Conservation (phyloP, 2,888 invertebrate species). For the Pharmacophagus antenor region DNA sequence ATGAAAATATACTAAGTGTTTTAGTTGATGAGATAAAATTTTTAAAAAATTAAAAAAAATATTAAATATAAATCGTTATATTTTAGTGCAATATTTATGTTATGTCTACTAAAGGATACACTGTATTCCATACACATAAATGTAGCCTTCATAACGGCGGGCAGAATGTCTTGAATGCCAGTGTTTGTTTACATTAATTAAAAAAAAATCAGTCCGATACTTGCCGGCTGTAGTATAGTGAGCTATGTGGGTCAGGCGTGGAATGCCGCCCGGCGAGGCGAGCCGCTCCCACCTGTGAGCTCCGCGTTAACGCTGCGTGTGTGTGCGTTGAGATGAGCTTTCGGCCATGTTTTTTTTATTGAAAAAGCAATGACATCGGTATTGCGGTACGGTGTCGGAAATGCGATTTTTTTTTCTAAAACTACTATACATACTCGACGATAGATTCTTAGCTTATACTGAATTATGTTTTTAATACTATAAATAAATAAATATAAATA, state of each 20-base stretch:
- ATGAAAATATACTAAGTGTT: not conserved
- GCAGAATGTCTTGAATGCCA: slow-evolving; percentile 14
- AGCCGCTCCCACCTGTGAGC: slow-evolving; percentile 71
- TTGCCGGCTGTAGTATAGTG: slow-evolving; percentile 38
- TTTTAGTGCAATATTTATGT: too few relatives aligned
- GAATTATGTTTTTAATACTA: too few relatives aligned
- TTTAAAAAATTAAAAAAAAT: not conserved
- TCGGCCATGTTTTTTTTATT: slow-evolving; percentile 27
- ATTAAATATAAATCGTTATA: not conserved
- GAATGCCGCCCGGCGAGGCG: slow-evolving; percentile 72
- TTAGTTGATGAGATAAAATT: too few relatives aligned
- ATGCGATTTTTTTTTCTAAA: slow-evolving; percentile 20
- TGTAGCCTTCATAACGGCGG: not conserved
- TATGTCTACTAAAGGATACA: too few relatives aligned
- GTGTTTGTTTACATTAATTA: slow-evolving; percentile 30
- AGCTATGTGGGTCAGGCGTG: slow-evolving; percentile 72
- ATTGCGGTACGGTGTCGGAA: slow-evolving; percentile 23
- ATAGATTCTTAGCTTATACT: not conserved
- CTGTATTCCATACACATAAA: not conserved
- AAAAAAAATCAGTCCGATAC: slow-evolving; percentile 38
- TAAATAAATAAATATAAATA: too few relatives aligned
- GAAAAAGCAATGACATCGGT: slow-evolving; percentile 13
- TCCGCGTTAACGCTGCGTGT: slow-evolving; percentile 34
- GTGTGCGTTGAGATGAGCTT: slow-evolving; percentile 34
- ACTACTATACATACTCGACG: not conserved